These are phyloP conservation scores for Glyphotaelius pellucidus DNA, from an alignment of 2,888 invertebrate genomes.

Conservation along the genomic window DNA sequence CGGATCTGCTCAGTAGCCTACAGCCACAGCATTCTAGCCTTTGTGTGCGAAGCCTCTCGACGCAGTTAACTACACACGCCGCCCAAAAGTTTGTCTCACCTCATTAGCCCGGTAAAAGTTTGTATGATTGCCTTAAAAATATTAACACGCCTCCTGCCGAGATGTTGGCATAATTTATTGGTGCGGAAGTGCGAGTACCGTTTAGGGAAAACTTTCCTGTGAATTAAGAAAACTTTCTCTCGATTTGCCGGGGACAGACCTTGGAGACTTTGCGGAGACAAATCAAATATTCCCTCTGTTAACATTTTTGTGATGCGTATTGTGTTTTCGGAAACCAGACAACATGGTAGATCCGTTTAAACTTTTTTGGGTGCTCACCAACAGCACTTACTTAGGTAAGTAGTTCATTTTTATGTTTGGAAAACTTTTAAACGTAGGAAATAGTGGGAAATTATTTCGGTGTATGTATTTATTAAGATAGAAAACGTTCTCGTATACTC, in stretches of 20 bases:
- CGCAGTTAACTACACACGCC: neutral
- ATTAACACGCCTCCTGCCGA: slow-evolving; percentile 32
- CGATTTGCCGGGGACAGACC: neutral
- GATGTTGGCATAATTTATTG: neutral
- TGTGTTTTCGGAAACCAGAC: slow-evolving; percentile 45
- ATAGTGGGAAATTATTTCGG: neutral
- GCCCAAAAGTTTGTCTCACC: slow-evolving; percentile 13
- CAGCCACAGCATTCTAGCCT: slow-evolving; percentile 32
- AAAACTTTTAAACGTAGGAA: neutral
- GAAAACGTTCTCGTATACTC: neutral
- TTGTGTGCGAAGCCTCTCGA: slow-evolving; percentile 16
- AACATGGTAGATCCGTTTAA: slow-evolving; percentile 88
- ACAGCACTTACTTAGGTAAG: slow-evolving; percentile 88
- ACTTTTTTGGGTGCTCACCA: slow-evolving; percentile 90
- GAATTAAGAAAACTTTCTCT: neutral
- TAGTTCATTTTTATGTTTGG: neutral
- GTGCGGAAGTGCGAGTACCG: slow-evolving; percentile 20
- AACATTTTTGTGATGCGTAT: slow-evolving; percentile 54
- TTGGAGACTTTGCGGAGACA: neutral
- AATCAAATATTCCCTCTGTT: neutral
- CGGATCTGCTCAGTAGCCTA: slow-evolving; percentile 14
- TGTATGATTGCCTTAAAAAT: slow-evolving; percentile 44
- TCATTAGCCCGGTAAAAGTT: slow-evolving; percentile 47
- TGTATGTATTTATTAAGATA: neutral
- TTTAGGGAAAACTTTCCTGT: slow-evolving; percentile 7